Percentiles rank a stretch among this genome's conserved stretches.
Evolutionary conservation across 2,113 vertebrate species (phyloP).

Genomic region (Antechinus flavipes): DNA sequence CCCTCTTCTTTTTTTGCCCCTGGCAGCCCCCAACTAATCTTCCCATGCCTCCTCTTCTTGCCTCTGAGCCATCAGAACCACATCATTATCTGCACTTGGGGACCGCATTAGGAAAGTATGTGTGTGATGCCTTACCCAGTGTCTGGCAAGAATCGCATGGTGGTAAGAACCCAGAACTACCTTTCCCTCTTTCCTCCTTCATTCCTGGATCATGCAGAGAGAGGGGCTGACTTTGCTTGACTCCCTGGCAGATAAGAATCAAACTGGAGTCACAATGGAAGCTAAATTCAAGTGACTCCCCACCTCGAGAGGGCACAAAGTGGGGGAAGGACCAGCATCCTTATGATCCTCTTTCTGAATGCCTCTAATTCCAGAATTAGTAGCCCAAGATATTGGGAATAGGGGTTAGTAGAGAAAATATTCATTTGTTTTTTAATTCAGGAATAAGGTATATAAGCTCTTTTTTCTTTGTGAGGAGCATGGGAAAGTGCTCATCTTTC

Average conservation of each 20-base stretch:
- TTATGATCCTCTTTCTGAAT: background rate
- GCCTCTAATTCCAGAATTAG: background rate
- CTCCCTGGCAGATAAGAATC: background rate
- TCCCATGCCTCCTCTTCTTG: conserved; percentile 26
- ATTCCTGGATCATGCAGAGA: background rate
- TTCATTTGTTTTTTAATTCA: background rate
- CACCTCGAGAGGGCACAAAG: background rate
- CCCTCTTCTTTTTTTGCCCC: conserved; percentile 25
- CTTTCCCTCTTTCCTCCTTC: background rate
- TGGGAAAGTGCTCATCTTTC: background rate
- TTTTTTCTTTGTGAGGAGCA: background rate
- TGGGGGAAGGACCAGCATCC: background rate
- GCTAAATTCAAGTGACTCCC: background rate
- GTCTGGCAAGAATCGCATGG: conserved; percentile 54
- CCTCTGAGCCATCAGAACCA: background rate
- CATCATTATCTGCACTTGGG: conserved; percentile 57
- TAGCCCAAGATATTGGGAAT: background rate
- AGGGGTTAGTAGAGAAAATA: background rate
- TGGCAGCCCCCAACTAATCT: conserved; percentile 13
- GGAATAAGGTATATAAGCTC: background rate
- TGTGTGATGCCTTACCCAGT: conserved; percentile 17
- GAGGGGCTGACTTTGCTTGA: background rate
- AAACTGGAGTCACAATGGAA: background rate
- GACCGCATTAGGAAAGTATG: conserved; percentile 22
- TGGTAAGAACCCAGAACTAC: conserved; percentile 68